Base-by-base conservation (phyloP, 2,797 vertebrate genomes). In the Acanthiza pusilla region DNA sequence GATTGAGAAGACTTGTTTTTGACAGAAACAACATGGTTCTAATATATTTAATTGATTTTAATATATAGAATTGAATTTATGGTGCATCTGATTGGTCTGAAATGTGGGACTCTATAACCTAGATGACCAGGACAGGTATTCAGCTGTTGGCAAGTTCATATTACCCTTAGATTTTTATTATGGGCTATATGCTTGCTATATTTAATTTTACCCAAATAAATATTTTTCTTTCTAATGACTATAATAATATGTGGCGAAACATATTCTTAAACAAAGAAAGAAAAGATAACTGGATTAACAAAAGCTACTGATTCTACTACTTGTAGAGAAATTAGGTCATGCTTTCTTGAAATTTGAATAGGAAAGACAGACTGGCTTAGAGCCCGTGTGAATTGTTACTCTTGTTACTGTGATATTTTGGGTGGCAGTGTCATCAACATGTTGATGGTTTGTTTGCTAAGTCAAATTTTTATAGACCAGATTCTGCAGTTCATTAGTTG, bases 381-480 rank as follows among this genome's bases (percentile, higher is more conserved):
- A 76, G 91, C 72, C 82, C 22, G 6, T 91, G 72, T 89, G 88
- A 84, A 94, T 92, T 95, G 89, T 92, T 94, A 60, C 57, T 95
- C 57, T 88, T 95, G 88, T 95, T 95, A 40, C 61, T 91, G 88
- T 87, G 83, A 61, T 92, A 87, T 88, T 95, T 92, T 92, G 71
- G 88, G 80, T 96, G 87, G 84, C 85, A 84, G 88, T 92, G 92
- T 94, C 82, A 94, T 96, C 91, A 96, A 51, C 62, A 80, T 95
- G 54, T 82, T 75, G 85, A 72, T 88, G 87, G 72, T 81, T 96
- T 86, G 84, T 89, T 94, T 92, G 74, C 66, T 70, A 94, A 95
- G 80, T 91, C 88, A 95, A 85, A 53, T 91, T 96, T 96, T 88
- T 91, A 92, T 80, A 83, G 61, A 74, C 73, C 81, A 89, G 79